These are phyloP conservation scores for Callospermophilus lateralis DNA, from an alignment of 2,113 vertebrate species.

Conservation along the genomic window DNA sequence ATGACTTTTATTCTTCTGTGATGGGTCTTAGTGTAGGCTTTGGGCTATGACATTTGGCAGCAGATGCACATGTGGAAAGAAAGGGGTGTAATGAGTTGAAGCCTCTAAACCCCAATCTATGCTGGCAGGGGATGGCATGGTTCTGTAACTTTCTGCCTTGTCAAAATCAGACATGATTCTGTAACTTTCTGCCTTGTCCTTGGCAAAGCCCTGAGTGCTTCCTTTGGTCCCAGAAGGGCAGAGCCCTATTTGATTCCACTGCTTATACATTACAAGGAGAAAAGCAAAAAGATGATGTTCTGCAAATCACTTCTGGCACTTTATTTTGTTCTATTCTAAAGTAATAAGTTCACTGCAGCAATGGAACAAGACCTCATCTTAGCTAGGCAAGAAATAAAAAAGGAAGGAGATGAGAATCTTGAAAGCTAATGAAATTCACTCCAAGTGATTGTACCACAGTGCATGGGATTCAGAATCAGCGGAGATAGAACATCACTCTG, in stretches of 20 bases:
- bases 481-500: not conserved
- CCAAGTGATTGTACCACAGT: not conserved
- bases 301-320: constrained; percentile 62
- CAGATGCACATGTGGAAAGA: not conserved
- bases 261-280: not conserved
- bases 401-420: constrained; percentile 30
- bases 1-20: not conserved
- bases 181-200: not conserved
- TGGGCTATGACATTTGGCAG: not conserved
- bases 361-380: not conserved
- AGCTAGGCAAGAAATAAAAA: constrained; percentile 29
- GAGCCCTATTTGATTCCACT: not conserved
- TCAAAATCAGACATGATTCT: not conserved
- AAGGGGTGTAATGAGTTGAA: not conserved
- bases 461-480: not conserved
- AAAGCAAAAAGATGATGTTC: not conserved
- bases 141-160: not conserved
- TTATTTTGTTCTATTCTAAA: constrained; percentile 60
- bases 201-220: not conserved
- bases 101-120: not conserved
- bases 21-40: not conserved
- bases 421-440: constrained; percentile 46
- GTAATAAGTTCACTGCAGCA: constrained; percentile 28
- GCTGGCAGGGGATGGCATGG: too few relatives aligned
- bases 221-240: not conserved